phyloP scores from a whole-genome alignment of 2,888 invertebrate species.

The Standfussiana lucernea region DNA sequence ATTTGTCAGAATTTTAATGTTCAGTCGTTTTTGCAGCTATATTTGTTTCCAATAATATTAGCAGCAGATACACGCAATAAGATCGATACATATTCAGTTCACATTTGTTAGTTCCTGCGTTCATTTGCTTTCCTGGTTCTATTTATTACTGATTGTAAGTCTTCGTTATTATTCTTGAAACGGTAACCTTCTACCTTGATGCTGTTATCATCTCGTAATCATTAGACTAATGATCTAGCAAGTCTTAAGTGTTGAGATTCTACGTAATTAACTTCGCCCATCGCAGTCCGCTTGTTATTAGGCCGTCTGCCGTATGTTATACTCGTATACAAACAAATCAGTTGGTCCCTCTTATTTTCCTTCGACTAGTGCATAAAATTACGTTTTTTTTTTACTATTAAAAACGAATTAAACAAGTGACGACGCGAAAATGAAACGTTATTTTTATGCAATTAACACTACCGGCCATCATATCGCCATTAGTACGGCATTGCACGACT shows the following conservation, averaged over 20 bases:
- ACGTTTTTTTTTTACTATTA: slow-evolving; percentile 38
- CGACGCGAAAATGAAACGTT: slow-evolving; percentile 51
- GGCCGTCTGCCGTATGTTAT: neutral
- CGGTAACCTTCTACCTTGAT: slow-evolving; percentile 18
- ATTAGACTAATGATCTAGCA: slow-evolving; percentile 22
- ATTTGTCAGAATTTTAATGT: slow-evolving; percentile 15
- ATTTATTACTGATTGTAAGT: neutral
- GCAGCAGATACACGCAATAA: neutral
- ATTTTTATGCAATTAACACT: slow-evolving; percentile 66
- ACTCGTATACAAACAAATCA: no score
- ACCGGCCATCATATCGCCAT: slow-evolving; percentile 66
- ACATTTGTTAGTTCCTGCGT: neutral
- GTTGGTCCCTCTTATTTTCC: neutral
- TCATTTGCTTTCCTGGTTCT: slow-evolving; percentile 1
- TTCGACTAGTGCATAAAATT: neutral
- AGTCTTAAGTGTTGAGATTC: slow-evolving; percentile 27
- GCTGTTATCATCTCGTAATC: slow-evolving; percentile 18
- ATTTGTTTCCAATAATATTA: slow-evolving; percentile 18
- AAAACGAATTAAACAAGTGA: slow-evolving; percentile 59
- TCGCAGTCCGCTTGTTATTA: slow-evolving; percentile 6
- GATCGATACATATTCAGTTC: neutral
- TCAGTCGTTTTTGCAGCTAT: slow-evolving; percentile 8
- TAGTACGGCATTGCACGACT: slow-evolving; percentile 65
- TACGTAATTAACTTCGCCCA: slow-evolving; percentile 21
- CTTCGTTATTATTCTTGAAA: slow-evolving; percentile 10